Percentiles rank a stretch among this genome's conserved stretches.
These are phyloP conservation scores for Strix aluco DNA, from an alignment of 2,113 vertebrate genomes.

Conservation along the genomic window DNA sequence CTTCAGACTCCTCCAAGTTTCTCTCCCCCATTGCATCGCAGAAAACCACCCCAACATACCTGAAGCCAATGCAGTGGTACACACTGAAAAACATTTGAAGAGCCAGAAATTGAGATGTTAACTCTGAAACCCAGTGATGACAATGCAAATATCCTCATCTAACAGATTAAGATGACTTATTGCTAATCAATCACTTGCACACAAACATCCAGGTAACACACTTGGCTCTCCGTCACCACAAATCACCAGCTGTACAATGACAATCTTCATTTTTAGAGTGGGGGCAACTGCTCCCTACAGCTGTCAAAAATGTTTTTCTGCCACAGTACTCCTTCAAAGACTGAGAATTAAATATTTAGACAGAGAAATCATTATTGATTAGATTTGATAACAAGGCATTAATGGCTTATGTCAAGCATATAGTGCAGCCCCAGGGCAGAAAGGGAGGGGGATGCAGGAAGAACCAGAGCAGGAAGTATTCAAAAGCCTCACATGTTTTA, in stretches of 20 bases:
- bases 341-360: background rate
- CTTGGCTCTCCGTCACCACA: background rate
- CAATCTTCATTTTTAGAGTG: background rate
- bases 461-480: background rate
- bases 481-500: background rate
- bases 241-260: background rate
- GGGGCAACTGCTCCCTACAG: background rate
- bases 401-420: accelerated
- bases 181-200: background rate
- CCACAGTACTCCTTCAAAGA: background rate
- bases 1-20: background rate
- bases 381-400: background rate
- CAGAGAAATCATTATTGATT: background rate
- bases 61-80: background rate
- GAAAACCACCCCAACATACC: background rate
- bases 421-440: background rate
- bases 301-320: background rate
- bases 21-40: background rate
- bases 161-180: background rate
- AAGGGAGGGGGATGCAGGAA: background rate
- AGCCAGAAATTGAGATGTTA: background rate
- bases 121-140: background rate
- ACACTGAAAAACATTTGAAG: background rate
- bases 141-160: background rate
- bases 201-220: background rate